Conservation (phyloP, 2,888 invertebrate genomes). For the Caenorhabditis afra region DNA sequence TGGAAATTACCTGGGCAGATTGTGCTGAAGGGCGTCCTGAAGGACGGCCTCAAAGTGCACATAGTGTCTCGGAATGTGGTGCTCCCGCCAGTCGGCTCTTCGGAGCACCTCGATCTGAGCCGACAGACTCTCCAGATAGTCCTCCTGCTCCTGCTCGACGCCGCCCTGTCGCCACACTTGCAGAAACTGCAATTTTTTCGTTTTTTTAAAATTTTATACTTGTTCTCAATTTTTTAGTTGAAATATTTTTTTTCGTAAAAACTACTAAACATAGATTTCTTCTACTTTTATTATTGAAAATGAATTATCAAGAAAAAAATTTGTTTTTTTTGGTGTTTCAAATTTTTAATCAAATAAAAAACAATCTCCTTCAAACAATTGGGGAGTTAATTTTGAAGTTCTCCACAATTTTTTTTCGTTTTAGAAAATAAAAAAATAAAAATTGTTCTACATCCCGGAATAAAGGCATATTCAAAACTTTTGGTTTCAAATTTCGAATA, state of each 20-base stretch:
- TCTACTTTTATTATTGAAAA: too few relatives aligned
- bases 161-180: constrained; percentile 86
- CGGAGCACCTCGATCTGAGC: constrained; percentile 91
- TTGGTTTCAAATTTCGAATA: too few relatives aligned
- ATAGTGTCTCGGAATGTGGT: constrained; percentile 87
- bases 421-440: too few relatives aligned
- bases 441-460: too few relatives aligned
- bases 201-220: not conserved
- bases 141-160: constrained; percentile 94
- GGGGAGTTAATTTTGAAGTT: too few relatives aligned
- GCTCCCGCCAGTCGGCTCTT: constrained; percentile 89
- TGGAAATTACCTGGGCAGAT: constrained; percentile 84
- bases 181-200: constrained; percentile 85
- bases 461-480: too few relatives aligned
- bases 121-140: constrained; percentile 96
- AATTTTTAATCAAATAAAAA: too few relatives aligned
- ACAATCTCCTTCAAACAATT: too few relatives aligned
- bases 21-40: constrained; percentile 96
- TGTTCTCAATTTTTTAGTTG: not conserved
- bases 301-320: too few relatives aligned
- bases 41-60: constrained; percentile 94
- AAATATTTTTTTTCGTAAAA: constrained; percentile 11
- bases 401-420: too few relatives aligned
- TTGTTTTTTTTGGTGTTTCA: too few relatives aligned
- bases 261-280: too few relatives aligned